Base-by-base conservation (phyloP, 2,113 vertebrate species). In the Felis chaus region DNA sequence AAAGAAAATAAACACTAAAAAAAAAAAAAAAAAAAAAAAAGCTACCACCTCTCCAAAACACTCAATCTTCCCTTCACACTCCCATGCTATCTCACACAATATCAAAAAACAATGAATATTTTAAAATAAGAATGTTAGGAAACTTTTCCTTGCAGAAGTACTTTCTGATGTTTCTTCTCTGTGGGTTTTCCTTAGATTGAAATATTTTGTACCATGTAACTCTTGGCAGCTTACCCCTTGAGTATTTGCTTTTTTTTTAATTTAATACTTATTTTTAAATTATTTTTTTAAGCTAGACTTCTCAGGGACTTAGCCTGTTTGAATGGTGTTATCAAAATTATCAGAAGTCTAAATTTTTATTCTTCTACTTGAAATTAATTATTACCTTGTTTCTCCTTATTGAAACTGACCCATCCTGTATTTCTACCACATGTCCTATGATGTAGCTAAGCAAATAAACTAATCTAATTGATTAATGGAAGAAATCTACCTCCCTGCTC, bases 261-360 rank as follows among this genome's bases (percentile, higher is more conserved):
- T 66, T 48, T 84, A 89, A 45, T 65, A 48, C 36, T 82, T 79
- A 33, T 61, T 92, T 90, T 89, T 39, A 29, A 73, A 78, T 74
- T 31, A 45, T 36, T 82, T 97, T 82, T 93, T 94, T 71, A 73
- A 92, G 29, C 19, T 89, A 63, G 50, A 81, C 21, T 80, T 39
- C 50, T 81, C 41, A 65, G 13, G 41, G 36, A 50, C 33, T 85
- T 96, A 76, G 3, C 19, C 50, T 66, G 23, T 92, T 88, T 73
- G 63, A 91, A 91, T 74, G 39, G 53, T 45, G 19, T 74, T 66
- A 78, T 73, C 39, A 53, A 83, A 90, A 95, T 79, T 78, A 86
- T n/a, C 53, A 57, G 45, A 89, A 79, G 68, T 63, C 68, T 86
- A 65, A 21, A 78, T 76, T 76, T 94, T 71, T 91, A 71, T 48